phyloP scores from a whole-genome alignment of 1,140 invertebrate species.

The Nasonia longicornis region DNA sequence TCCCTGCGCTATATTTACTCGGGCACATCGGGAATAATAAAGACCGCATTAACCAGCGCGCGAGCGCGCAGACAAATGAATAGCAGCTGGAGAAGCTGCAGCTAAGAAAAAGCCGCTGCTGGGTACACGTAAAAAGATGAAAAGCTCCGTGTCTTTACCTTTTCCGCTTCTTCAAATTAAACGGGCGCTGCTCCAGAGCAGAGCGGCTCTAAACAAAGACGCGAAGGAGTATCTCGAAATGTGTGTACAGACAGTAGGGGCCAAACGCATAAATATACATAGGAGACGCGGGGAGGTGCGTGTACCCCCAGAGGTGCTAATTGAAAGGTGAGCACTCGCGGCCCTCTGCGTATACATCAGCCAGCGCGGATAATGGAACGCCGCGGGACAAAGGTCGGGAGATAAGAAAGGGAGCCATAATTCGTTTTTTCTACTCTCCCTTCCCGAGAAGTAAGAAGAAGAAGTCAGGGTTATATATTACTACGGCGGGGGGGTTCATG shows the following conservation, averaged over 20 bases:
- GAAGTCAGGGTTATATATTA: slow-evolving; percentile 20
- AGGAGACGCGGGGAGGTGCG: neutral
- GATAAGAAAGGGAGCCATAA: slow-evolving; percentile 10
- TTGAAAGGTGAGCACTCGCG: slow-evolving; percentile 13
- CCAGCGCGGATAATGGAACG: neutral
- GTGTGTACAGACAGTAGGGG: neutral
- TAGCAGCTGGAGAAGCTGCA: neutral
- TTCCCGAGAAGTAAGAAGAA: neutral
- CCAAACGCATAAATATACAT: neutral
- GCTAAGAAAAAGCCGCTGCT: neutral
- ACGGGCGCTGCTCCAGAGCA: neutral
- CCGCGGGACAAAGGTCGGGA: neutral
- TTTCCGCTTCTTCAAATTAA: neutral
- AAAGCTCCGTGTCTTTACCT: neutral
- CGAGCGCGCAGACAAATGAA: neutral
- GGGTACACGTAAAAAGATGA: neutral
- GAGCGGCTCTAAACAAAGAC: neutral
- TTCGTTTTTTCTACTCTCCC: slow-evolving; percentile 12
- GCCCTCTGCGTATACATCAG: no score
- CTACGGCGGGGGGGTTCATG: neutral
- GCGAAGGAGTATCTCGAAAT: neutral
- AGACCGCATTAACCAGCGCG: neutral
- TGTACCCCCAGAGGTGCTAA: neutral
- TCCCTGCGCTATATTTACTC: neutral
- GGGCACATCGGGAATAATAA: neutral